A percentile compares a stretch with the other conserved stretches of the same genome.
Conservation (phyloP, 2,888 invertebrate species). For the Synanthedon myopaeformis region DNA sequence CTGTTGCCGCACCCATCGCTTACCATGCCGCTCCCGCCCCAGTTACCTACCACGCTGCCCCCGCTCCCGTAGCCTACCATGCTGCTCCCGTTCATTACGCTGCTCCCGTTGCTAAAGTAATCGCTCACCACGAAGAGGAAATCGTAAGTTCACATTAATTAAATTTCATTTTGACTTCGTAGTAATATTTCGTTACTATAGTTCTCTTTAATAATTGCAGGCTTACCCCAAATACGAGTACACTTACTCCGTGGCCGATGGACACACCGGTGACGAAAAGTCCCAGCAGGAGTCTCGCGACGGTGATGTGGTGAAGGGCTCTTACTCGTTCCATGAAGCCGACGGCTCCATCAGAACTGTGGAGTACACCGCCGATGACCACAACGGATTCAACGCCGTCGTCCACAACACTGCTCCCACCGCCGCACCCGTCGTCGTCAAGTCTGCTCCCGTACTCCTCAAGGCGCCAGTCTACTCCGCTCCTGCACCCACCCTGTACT, state of each 20-base stretch:
- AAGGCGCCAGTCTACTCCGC: constrained; percentile 8
- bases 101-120: constrained; percentile 3
- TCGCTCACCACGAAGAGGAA: constrained; percentile 24
- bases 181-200: background rate
- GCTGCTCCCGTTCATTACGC: constrained; percentile 6
- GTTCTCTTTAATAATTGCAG: constrained; percentile 14
- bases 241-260: constrained; percentile 67
- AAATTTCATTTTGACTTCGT: background rate
- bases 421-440: constrained; percentile 22
- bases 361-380: constrained; percentile 65
- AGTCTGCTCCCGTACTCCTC: constrained; percentile 8
- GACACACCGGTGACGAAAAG: constrained; percentile 70
- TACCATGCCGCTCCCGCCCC: constrained; percentile 17
- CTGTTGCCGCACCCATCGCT: constrained; percentile 10
- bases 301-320: constrained; percentile 67
- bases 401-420: constrained; percentile 43
- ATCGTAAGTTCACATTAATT: constrained; percentile 14
- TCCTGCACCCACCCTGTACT: constrained; percentile 17
- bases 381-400: constrained; percentile 59
- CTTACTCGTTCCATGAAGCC: constrained; percentile 66
- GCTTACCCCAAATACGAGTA: constrained; percentile 61
- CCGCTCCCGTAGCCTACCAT: constrained; percentile 11
- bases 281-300: constrained; percentile 64
- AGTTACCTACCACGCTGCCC: constrained; percentile 24
- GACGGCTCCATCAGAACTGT: constrained; percentile 69